phyloP scores from a whole-genome alignment of 2,797 vertebrate genomes.

The Gouania willdenowi region DNA sequence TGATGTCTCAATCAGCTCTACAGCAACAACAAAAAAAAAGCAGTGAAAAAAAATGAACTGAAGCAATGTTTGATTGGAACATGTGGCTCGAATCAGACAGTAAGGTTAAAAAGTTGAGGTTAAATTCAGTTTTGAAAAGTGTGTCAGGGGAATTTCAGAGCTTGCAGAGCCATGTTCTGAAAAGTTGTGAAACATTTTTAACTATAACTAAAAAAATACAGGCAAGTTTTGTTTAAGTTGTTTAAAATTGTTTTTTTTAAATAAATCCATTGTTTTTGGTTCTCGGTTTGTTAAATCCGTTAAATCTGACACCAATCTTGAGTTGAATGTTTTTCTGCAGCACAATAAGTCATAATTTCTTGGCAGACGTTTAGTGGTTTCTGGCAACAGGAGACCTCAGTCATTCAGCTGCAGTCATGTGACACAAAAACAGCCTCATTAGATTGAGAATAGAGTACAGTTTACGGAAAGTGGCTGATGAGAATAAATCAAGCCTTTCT shows the following conservation, averaged over 20 bases:
- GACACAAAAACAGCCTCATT: conserved; percentile 47
- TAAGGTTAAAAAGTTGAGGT: neutral
- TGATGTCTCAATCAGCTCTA: conserved; percentile 58
- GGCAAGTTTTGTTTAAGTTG: too few species aligned
- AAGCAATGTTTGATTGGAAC: neutral
- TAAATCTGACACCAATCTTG: neutral
- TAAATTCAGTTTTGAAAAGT: neutral
- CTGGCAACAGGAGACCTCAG: conserved; percentile 41
- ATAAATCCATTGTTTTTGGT: too few species aligned
- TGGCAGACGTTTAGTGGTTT: conserved; percentile 44
- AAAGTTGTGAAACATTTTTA: neutral
- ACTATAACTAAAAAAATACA: too few species aligned
- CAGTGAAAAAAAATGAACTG: conserved; percentile 1
- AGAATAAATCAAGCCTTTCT: conserved; percentile 21
- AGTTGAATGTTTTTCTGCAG: conserved; percentile 32
- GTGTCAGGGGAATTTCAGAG: conserved; percentile 4
- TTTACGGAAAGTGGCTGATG: conserved; percentile 22
- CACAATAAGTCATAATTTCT: conserved; percentile 54
- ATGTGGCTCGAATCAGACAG: conserved; percentile 14
- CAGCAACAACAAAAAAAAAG: conserved; percentile 41
- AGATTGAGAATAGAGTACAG: too few species aligned
- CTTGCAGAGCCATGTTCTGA: neutral
- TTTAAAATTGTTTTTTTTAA: too few species aligned
- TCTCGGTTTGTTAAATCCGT: conserved; percentile 2
- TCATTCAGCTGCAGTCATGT: conserved; percentile 37